Percentiles rank a stretch among this genome's conserved stretches.
These are phyloP conservation scores for Morpho achilles DNA, from an alignment of 2,888 invertebrate genomes.

Conservation along the genomic window DNA sequence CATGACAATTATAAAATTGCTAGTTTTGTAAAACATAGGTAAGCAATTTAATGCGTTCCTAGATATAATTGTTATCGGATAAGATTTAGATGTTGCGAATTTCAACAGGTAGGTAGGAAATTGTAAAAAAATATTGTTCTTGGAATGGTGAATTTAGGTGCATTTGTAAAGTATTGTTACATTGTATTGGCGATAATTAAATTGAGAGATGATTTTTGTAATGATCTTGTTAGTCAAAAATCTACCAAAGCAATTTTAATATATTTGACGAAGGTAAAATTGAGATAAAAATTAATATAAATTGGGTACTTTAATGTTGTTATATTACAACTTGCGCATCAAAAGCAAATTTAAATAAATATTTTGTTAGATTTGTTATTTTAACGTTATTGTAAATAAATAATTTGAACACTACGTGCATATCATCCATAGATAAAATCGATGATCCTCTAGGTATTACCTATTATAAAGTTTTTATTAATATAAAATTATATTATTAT, in stretches of 20 bases:
- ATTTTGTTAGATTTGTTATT: slow-evolving; percentile 64
- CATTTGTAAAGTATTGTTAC: slow-evolving; percentile 30
- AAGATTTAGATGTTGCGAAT: slow-evolving; percentile 18
- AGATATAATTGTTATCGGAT: slow-evolving; percentile 29
- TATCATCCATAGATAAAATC: slow-evolving; percentile 65
- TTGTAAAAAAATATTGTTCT: slow-evolving; percentile 27
- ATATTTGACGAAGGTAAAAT: slow-evolving; percentile 20
- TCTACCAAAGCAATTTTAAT: slow-evolving; percentile 48
- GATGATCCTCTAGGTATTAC: slow-evolving; percentile 34
- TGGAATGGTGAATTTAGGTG: slow-evolving; percentile 15
- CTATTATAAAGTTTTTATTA: slow-evolving; percentile 33
- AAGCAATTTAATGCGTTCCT: slow-evolving; percentile 31
- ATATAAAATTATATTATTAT: slow-evolving; percentile 25
- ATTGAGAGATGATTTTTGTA: slow-evolving; percentile 17
- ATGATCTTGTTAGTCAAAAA: slow-evolving; percentile 45
- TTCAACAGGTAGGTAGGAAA: slow-evolving; percentile 26
- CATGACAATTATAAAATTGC: slow-evolving; percentile 27
- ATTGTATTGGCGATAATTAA: slow-evolving; percentile 29
- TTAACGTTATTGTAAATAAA: slow-evolving; percentile 54
- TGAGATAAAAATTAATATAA: slow-evolving; percentile 25
- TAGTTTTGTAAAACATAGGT: slow-evolving; percentile 22
- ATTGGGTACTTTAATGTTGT: slow-evolving; percentile 28
- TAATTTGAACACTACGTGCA: slow-evolving; percentile 39
- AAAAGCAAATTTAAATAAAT: slow-evolving; percentile 33
- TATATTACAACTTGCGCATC: slow-evolving; percentile 22